Evolutionary conservation across 2,113 vertebrate genomes (phyloP).

Genomic region (Sphyrna mokarran): DNA sequence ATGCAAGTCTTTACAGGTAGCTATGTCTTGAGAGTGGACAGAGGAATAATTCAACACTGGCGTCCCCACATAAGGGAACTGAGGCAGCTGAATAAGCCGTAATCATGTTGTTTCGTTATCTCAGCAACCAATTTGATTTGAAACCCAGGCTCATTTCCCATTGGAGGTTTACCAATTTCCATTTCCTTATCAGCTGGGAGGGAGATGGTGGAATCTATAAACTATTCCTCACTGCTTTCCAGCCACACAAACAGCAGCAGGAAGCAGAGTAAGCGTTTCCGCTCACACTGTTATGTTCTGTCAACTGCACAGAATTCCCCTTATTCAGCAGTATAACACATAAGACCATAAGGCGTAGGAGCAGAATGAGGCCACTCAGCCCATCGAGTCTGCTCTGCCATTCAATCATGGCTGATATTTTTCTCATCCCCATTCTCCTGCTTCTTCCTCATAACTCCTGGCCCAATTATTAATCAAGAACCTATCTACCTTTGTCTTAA

Average conservation of each 20-base stretch:
- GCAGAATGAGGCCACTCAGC: too few species aligned
- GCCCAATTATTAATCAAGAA: too few species aligned
- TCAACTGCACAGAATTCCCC: background rate
- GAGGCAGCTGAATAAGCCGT: background rate
- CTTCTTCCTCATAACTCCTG: too few species aligned
- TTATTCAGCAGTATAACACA: background rate
- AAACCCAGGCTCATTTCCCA: background rate
- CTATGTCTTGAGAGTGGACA: too few species aligned
- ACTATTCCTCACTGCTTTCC: background rate
- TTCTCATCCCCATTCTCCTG: too few species aligned
- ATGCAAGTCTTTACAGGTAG: too few species aligned
- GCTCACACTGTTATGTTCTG: background rate
- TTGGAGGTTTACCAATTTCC: background rate
- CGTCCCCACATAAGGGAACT: background rate
- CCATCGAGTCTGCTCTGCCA: too few species aligned
- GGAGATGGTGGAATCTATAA: background rate
- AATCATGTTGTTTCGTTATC: background rate
- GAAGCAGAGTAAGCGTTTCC: background rate
- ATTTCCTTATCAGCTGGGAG: background rate
- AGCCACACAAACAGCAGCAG: background rate
- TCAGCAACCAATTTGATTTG: background rate
- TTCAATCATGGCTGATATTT: too few species aligned
- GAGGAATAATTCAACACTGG: too few species aligned
- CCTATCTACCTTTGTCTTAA: too few species aligned
- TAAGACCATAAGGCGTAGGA: too few species aligned